These are phyloP conservation scores for Numida meleagris DNA, from an alignment of 2,113 vertebrate genomes.

Conservation along the genomic window DNA sequence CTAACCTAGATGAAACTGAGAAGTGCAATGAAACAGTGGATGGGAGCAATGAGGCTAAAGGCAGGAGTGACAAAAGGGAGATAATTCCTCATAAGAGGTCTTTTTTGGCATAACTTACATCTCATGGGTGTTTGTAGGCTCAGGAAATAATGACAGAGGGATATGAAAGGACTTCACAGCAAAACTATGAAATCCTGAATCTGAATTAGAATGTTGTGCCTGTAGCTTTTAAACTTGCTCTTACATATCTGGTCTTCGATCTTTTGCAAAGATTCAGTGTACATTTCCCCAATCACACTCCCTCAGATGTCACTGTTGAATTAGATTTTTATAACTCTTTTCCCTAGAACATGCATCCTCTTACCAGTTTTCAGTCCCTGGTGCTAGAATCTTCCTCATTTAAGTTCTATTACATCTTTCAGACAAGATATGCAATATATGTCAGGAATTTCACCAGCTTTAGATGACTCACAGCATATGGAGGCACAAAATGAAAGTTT, in stretches of 20 bases:
- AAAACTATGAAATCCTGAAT: neutral
- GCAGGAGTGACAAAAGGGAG: neutral
- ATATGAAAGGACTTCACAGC: neutral
- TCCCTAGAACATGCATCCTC: neutral
- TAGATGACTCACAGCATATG: conserved; percentile 48
- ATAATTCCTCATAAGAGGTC: neutral
- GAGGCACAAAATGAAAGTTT: conserved; percentile 52
- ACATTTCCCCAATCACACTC: neutral
- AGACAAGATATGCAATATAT: conserved; percentile 14
- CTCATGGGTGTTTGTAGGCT: neutral
- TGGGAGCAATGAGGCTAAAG: neutral
- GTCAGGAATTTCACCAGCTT: conserved; percentile 20
- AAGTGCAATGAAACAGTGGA: neutral
- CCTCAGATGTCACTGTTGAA: neutral
- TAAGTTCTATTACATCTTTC: conserved; percentile 8
- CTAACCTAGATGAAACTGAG: neutral
- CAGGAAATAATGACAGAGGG: neutral
- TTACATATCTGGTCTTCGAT: neutral
- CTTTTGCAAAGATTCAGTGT: neutral
- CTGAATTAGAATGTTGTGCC: neutral
- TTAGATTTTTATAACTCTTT: neutral
- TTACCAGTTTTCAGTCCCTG: neutral
- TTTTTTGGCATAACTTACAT: neutral
- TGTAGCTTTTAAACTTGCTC: neutral
- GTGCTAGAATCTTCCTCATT: neutral